Evolutionary conservation across 2,888 invertebrate species (phyloP).

Genomic region (Acleris holmiana): DNA sequence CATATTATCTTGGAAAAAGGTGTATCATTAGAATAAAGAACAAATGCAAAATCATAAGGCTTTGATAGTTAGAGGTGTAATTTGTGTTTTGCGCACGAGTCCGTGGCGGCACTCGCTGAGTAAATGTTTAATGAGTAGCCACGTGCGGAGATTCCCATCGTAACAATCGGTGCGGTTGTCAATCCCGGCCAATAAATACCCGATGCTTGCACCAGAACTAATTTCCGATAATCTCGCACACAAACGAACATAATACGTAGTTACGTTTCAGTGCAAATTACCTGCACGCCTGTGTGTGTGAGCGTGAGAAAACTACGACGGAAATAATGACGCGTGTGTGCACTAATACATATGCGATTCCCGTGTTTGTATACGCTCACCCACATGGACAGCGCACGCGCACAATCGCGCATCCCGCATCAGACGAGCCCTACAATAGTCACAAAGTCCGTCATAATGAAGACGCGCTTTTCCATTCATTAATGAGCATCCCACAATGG

Average conservation of each 20-base stretch:
- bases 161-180: conserved; percentile 70
- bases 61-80: conserved; percentile 54
- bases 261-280: conserved; percentile 71
- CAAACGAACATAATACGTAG: conserved; percentile 52
- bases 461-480: conserved; percentile 76
- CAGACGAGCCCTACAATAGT: conserved; percentile 67
- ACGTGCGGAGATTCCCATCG: conserved; percentile 74
- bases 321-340: conserved; percentile 68
- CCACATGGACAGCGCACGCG: conserved; percentile 51
- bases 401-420: conserved; percentile 69
- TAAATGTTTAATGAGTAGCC: conserved; percentile 72
- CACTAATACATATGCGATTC: conserved; percentile 60
- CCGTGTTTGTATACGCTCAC: conserved; percentile 51
- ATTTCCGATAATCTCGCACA: conserved; percentile 78
- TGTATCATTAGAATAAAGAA: conserved; percentile 52
- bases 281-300: conserved; percentile 65
- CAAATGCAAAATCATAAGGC: conserved; percentile 59
- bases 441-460: conserved; percentile 73
- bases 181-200: conserved; percentile 74
- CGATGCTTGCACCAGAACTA: conserved; percentile 72
- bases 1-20: conserved; percentile 46
- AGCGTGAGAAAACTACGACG: conserved; percentile 82
- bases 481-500: conserved; percentile 72
- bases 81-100: conserved; percentile 64
- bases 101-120: conserved; percentile 56